Conservation (phyloP, 1,140 invertebrate genomes). For the Polyergus mexicanus region DNA sequence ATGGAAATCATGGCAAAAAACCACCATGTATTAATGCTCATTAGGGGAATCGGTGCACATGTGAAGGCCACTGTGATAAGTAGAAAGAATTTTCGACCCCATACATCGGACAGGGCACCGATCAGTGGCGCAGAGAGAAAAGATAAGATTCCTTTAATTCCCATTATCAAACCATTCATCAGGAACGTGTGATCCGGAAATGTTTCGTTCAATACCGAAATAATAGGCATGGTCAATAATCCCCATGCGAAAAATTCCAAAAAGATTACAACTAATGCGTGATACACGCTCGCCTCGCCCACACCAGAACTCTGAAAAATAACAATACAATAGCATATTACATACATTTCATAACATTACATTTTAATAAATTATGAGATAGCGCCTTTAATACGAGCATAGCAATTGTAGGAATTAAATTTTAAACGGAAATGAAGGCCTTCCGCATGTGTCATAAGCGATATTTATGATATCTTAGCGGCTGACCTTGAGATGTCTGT, state of each 20-base stretch:
- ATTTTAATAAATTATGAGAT: background rate
- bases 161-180: slow-evolving; percentile 99
- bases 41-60: slow-evolving; percentile 99
- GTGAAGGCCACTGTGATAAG: slow-evolving; percentile 99
- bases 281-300: slow-evolving; percentile 97
- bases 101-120: slow-evolving; percentile 98
- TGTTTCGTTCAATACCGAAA: slow-evolving; percentile 98
- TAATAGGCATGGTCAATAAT: slow-evolving; percentile 98
- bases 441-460: slow-evolving; percentile 17
- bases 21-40: slow-evolving; percentile 99
- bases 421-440: slow-evolving; percentile 5
- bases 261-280: slow-evolving; percentile 99
- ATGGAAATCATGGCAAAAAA: slow-evolving; percentile 99
- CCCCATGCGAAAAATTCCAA: slow-evolving; percentile 99
- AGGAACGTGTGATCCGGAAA: slow-evolving; percentile 99
- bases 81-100: slow-evolving; percentile 99
- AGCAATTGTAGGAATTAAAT: background rate
- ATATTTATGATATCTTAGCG: slow-evolving; percentile 63
- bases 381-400: background rate
- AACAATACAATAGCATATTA: slow-evolving; percentile 71
- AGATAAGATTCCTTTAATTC: slow-evolving; percentile 98
- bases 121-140: slow-evolving; percentile 99
- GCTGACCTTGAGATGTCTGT: slow-evolving; percentile 85
- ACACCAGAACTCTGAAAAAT: slow-evolving; percentile 92
- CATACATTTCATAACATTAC: no score